phyloP scores from a whole-genome alignment of 2,113 vertebrate genomes.

The Corythaeola cristata region DNA sequence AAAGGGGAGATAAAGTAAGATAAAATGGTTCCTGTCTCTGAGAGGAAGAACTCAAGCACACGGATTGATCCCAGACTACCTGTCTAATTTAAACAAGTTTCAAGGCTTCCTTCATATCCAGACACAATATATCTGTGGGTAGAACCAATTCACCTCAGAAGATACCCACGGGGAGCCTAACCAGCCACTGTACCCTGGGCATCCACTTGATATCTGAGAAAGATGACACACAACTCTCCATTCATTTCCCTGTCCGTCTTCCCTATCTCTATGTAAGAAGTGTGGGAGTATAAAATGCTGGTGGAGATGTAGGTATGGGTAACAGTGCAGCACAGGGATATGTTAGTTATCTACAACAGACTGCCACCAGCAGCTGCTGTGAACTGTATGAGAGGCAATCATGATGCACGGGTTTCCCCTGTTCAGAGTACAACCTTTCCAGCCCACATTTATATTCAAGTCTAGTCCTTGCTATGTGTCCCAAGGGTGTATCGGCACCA shows the following conservation, averaged over 20 bases:
- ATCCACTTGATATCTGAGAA: not conserved
- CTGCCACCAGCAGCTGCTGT: not conserved
- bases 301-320: not conserved
- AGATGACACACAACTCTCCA: not conserved
- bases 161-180: not conserved
- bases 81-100: not conserved
- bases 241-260: not conserved
- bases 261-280: not conserved
- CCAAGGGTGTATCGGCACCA: not conserved
- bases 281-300: not conserved
- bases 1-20: constrained; percentile 35
- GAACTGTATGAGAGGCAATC: not conserved
- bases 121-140: not conserved
- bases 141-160: not conserved
- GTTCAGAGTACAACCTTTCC: not conserved
- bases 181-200: not conserved
- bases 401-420: not conserved
- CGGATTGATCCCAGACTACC: not conserved
- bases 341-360: not conserved
- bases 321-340: not conserved
- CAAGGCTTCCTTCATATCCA: not conserved
- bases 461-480: not conserved
- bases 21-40: constrained; percentile 8
- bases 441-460: constrained; percentile 3
- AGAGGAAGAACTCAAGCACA: not conserved